phyloP scores from a whole-genome alignment of 2,797 vertebrate genomes.

The Pangasius macronema region DNA sequence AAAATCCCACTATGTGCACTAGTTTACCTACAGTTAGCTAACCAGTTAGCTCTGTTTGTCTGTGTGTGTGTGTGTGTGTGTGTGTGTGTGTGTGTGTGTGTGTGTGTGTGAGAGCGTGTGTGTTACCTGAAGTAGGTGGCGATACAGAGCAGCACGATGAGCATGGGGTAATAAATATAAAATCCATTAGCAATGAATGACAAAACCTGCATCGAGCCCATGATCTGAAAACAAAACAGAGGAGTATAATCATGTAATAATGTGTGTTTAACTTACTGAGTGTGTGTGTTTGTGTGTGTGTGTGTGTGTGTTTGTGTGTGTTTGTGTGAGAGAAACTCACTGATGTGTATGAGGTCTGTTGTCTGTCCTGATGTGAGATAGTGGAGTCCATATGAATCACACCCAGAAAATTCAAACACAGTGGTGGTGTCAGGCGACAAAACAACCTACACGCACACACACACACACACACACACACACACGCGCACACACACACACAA shows the following conservation, averaged over 20 bases:
- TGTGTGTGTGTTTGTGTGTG: not conserved
- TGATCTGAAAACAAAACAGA: not conserved
- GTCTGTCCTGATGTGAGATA: conserved; percentile 83
- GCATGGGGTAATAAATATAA: conserved; percentile 97
- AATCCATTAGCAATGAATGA: conserved; percentile 93
- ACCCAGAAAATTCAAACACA: conserved; percentile 97
- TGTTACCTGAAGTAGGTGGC: conserved; percentile 85
- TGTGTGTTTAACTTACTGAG: not conserved
- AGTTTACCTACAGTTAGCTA: not conserved
- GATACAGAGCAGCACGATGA: conserved; percentile 91
- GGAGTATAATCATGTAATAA: not conserved
- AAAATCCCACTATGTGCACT: not conserved
- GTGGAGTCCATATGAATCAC: conserved; percentile 95
- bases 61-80: not conserved
- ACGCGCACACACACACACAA: too few species aligned
- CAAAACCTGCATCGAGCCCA: conserved; percentile 54
- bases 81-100: not conserved
- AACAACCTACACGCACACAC: conserved; percentile 7
- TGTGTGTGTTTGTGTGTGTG: conserved; percentile 3
- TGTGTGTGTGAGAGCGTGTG: not conserved
- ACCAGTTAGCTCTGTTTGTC: not conserved
- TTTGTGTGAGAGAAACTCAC: not conserved
- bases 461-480: not conserved
- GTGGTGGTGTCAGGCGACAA: conserved; percentile 88
- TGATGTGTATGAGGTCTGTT: conserved; percentile 52